Base-by-base conservation (phyloP, 2,888 invertebrate species). In the Papilio elwesi region DNA sequence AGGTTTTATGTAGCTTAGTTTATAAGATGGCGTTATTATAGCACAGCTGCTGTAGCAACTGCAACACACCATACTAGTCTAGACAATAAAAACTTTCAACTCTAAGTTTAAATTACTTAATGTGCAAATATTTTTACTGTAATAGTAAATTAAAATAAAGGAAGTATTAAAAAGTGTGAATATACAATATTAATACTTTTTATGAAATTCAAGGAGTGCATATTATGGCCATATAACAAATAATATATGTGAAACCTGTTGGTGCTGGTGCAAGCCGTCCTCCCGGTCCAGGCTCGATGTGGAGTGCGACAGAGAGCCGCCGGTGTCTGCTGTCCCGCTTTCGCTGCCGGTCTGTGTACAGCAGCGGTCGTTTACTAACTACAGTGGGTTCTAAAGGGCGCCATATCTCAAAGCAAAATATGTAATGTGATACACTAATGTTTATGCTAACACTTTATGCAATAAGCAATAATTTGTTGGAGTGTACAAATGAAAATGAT, bases 221-320 rank as follows among this genome's bases (percentile, higher is more conserved):
- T 7, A 36, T 12, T 36, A 38, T 12, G 59, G 12, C 12, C 13
- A 36, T 59, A 10, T 26, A 38, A 9, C 3, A 5, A 13, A 59
- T 38, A 43, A 7, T 1, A 9, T 43, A 6, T 6, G 43, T 48
- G 26, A 13, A 84, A 95, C 95, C 94, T 95, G 95, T 83, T 91
- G 89, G 81, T 93, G 94, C 78, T 93, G 94, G 80, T 91, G 88
- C 86, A 95, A 92, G 76, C 91, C 85, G 82, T 98, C 98, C 77
- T 98, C 98, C 79, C 97, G 95, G 90, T 98, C 98, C 84, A 98
- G 95, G 91, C 97, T 98, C 82, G 96, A 98, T 77, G 96, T 96
- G 90, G 98, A 98, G 88, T 98, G 97, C 86, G 95, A 95, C 94
- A 95, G 79, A 95, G 96, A 85, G 95, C 94, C 87, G 95, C 95